These are phyloP conservation scores for Kryptolebias ocellatus DNA, from an alignment of 2,797 vertebrate species.

Conservation along the genomic window DNA sequence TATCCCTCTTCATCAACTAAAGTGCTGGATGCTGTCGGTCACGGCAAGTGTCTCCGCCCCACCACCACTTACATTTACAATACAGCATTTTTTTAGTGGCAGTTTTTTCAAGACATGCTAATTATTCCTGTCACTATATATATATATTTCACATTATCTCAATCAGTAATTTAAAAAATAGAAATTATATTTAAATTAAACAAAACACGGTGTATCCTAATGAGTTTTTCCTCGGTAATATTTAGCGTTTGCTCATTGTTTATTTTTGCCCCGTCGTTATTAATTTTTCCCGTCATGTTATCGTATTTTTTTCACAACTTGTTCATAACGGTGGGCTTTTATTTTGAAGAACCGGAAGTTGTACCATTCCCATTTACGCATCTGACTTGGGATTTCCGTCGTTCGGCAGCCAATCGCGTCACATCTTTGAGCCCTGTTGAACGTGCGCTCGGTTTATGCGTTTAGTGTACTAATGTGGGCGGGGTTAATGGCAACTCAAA, in stretches of 20 bases:
- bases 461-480: not conserved
- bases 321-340: conserved; percentile 17
- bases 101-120: not conserved
- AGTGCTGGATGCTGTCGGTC: conserved; percentile 58
- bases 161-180: too few species aligned
- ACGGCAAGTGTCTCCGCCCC: conserved; percentile 71
- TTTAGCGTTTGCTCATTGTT: not conserved
- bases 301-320: not conserved
- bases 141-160: too few species aligned
- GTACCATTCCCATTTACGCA: not conserved
- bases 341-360: conserved; percentile 47
- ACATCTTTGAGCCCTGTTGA: not conserved
- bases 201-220: too few species aligned
- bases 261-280: not conserved
- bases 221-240: not conserved
- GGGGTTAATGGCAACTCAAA: not conserved
- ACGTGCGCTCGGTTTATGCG: conserved; percentile 6
- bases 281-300: not conserved
- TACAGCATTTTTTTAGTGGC: not conserved
- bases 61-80: conserved; percentile 16
- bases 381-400: not conserved
- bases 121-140: not conserved
- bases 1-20: conserved; percentile 63
- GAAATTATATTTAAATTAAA: too few species aligned
- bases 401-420: conserved; percentile 53